These are phyloP conservation scores for Leucoptera coffeella DNA, from an alignment of 2,888 invertebrate genomes.

Conservation along the genomic window DNA sequence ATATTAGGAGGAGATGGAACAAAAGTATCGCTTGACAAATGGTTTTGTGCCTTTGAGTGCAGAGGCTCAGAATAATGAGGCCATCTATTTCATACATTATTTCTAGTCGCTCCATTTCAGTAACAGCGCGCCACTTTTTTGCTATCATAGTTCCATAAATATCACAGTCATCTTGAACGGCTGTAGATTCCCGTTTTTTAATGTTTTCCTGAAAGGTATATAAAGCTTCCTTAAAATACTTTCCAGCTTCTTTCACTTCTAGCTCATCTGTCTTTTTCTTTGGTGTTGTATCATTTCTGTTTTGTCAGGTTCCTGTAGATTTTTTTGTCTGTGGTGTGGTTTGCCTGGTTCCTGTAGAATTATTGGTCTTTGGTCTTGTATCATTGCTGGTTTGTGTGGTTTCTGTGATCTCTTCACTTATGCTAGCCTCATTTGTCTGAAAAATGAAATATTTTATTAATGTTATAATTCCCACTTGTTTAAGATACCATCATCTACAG, in stretches of 20 bases:
- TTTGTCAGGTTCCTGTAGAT: too few relatives aligned
- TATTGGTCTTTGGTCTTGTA: constrained; percentile 6
- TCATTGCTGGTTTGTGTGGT: constrained; percentile 3
- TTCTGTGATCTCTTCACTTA: constrained; percentile 2
- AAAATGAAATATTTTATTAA: constrained; percentile 5
- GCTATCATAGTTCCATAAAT: constrained; percentile 3
- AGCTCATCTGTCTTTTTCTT: too few relatives aligned
- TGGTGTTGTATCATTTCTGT: too few relatives aligned
- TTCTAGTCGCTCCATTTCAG: constrained; percentile 1
- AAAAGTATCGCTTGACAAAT: neutral
- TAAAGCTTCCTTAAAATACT: constrained; percentile 8
- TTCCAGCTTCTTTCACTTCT: constrained; percentile 7
- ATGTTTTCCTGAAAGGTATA: constrained; percentile 6
- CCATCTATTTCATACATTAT: constrained; percentile 1
- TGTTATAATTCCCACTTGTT: constrained; percentile 7
- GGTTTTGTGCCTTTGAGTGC: neutral
- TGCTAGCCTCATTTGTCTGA: constrained; percentile 4
- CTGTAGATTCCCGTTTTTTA: too few relatives aligned
- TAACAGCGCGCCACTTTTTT: too few relatives aligned
- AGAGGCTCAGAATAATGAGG: neutral
- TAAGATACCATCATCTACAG: constrained; percentile 3
- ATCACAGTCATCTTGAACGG: constrained; percentile 5
- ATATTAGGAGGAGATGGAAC: constrained; percentile 1
- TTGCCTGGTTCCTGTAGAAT: constrained; percentile 5
- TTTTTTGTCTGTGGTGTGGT: constrained; percentile 3